Evolutionary conservation across 2,113 vertebrate species (phyloP).

Genomic region (Aleadryas rufinucha): DNA sequence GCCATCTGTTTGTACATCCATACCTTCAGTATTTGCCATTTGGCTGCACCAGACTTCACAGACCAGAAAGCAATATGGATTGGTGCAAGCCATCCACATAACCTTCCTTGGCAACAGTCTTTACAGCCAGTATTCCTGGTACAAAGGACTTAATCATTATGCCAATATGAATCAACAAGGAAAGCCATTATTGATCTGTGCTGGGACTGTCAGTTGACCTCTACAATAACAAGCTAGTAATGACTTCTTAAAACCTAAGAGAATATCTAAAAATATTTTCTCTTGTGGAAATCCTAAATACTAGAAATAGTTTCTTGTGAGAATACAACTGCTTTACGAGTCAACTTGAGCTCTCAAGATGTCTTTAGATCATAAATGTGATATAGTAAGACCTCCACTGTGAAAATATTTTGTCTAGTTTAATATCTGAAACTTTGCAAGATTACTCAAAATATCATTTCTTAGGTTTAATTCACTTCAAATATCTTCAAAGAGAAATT

Average conservation of each 20-base stretch:
- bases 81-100: not conserved
- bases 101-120: not conserved
- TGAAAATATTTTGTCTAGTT: not conserved
- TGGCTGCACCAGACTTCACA: not conserved
- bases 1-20: not conserved
- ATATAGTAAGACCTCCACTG: not conserved
- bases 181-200: not conserved
- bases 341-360: not conserved
- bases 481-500: not conserved
- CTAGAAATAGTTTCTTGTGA: slow-evolving; percentile 21
- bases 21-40: not conserved
- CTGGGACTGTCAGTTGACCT: not conserved
- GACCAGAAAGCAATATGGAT: not conserved
- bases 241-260: not conserved
- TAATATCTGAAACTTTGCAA: not conserved
- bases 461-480: not conserved
- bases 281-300: not conserved
- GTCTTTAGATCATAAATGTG: not conserved
- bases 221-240: not conserved
- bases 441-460: not conserved
- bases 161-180: not conserved
- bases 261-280: slow-evolving; percentile 1
- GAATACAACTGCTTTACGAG: not conserved
- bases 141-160: not conserved
- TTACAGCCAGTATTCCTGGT: not conserved